Base-by-base conservation (phyloP, 2,113 vertebrate species). In the Donacobius atricapilla region DNA sequence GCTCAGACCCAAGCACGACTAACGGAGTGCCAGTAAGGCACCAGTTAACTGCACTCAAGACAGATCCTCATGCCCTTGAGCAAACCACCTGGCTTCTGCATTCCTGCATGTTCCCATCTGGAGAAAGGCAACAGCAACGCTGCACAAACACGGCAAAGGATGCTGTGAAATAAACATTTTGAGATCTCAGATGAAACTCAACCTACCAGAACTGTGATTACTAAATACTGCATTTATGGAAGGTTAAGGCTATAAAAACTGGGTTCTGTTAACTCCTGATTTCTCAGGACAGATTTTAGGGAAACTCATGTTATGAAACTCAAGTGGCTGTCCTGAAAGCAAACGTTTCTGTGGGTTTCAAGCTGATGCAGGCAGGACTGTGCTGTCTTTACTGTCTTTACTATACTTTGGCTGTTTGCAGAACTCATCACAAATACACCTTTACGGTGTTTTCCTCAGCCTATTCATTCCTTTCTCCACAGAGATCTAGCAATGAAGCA, bases 131-230 rank as follows among this genome's bases (percentile, higher is more conserved):
- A 56, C 82, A 88, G 66, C 35, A 65, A 72, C 3, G 9, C 75
- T 56, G 83, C 24, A 60, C 83, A 89, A 93, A 89, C 87, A 89
- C 27, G 66, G 88, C 66, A 76, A 88, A 92, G 70, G 87, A 83
- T 90, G 63, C 79, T 51, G 54, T 77, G 88, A 96, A 94, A 86
- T 37, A 88, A 83, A 92, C 57, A 94, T 90, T 64, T 48, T 81
- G 89, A 87, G 87, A 94, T 92, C 72, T 73, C 58, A n/a, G 45
- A 10, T 39, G 83, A 91, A 94, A 90, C 37, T 92, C 66, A 53
- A 27, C 77, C 87, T 63, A 86, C 44, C 66, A 79, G 53, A 90
- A 69, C 76, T 72, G 54, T 30, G 77, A 65, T 80, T 83, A 57
- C 63, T 61, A 40, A 53, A 77, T 13, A 57, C 54, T 77, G 58